phyloP scores from a whole-genome alignment of 1,140 invertebrate species.

The Goniozus legneri region DNA sequence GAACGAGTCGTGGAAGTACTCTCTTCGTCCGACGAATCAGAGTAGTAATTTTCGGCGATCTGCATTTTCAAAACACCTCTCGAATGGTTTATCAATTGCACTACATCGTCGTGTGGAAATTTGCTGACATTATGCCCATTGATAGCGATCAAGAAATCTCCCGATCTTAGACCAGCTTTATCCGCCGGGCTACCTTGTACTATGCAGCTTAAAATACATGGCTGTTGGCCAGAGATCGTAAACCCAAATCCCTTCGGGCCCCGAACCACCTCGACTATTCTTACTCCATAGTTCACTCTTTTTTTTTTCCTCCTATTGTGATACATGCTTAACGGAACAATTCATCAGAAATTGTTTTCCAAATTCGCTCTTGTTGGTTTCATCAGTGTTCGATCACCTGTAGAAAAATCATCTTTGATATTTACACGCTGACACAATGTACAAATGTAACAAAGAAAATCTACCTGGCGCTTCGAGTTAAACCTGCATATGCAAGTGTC shows the following conservation, averaged over 20 bases:
- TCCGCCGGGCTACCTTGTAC: slow-evolving; percentile 81
- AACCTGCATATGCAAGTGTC: background rate
- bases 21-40: slow-evolving; percentile 80
- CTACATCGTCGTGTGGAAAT: slow-evolving; percentile 88
- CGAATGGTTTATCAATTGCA: slow-evolving; percentile 81
- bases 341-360: too few relatives aligned
- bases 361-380: too few relatives aligned
- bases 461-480: background rate
- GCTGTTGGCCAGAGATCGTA: slow-evolving; percentile 90
- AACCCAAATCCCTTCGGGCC: slow-evolving; percentile 87
- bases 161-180: slow-evolving; percentile 78
- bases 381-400: too few relatives aligned
- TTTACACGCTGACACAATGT: background rate
- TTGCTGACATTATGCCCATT: slow-evolving; percentile 87
- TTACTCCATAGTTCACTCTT: slow-evolving; percentile 73
- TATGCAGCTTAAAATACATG: slow-evolving; percentile 85
- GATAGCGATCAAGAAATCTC: slow-evolving; percentile 88
- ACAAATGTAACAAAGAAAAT: background rate
- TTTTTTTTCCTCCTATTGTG: slow-evolving; percentile 75
- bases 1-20: slow-evolving; percentile 52
- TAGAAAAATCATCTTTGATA: background rate
- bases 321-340: slow-evolving; percentile 56
- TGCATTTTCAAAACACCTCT: slow-evolving; percentile 75
- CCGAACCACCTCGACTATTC: slow-evolving; percentile 79
- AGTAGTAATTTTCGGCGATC: slow-evolving; percentile 85